These are phyloP conservation scores for Spermophilus dauricus DNA, from an alignment of 2,113 vertebrate genomes.

Conservation along the genomic window DNA sequence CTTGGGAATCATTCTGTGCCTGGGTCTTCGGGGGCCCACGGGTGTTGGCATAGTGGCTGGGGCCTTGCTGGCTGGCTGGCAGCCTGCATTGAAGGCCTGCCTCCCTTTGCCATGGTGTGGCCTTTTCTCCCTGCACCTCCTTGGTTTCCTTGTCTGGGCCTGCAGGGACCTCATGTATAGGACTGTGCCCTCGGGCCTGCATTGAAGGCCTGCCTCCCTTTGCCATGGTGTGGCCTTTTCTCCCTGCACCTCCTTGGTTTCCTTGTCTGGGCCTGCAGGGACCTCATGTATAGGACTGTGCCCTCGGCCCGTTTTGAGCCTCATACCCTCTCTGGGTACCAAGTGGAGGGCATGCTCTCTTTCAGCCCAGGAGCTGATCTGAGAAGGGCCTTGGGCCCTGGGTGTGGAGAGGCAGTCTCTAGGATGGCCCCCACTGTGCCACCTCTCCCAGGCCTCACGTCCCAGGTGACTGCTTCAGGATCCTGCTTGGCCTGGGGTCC, in stretches of 20 bases:
- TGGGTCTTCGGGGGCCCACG: accelerated
- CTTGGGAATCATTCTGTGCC: neutral
- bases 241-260: neutral
- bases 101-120: neutral
- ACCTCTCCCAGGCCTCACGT: accelerated
- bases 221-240: accelerated
- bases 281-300: neutral
- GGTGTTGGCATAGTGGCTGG: neutral
- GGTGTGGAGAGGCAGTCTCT: no score
- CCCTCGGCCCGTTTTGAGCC: neutral
- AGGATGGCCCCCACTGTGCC: accelerated
- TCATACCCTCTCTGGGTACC: neutral
- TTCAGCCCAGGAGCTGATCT: no score
- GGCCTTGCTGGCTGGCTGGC: accelerated
- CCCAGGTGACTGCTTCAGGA: neutral
- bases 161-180: accelerated
- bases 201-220: neutral
- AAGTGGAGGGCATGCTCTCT: neutral
- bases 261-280: neutral
- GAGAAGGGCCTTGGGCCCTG: neutral
- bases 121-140: neutral
- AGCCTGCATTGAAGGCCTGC: neutral
- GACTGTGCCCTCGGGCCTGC: neutral
- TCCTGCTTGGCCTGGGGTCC: neutral
- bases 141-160: neutral